Evolutionary conservation across 1,140 invertebrate species (phyloP).

Genomic region (Lepidurus couesii): DNA sequence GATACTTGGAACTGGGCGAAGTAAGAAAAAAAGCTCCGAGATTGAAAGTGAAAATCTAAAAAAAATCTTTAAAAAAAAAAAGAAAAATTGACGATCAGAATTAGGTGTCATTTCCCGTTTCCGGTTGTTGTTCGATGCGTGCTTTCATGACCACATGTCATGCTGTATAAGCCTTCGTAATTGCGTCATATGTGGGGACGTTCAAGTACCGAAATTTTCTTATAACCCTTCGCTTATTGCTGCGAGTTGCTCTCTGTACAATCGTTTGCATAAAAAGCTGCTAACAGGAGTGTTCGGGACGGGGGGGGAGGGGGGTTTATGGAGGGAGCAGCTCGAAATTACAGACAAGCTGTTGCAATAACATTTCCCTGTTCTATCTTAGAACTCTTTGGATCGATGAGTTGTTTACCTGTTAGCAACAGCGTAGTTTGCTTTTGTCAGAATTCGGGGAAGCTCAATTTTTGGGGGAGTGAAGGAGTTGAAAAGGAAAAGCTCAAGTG

Average conservation of each 20-base stretch:
- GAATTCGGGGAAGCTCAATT: background rate
- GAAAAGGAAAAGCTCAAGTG: background rate
- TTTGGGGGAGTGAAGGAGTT: background rate
- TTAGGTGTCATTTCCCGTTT: conserved; percentile 10
- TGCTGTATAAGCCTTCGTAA: background rate
- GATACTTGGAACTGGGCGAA: background rate
- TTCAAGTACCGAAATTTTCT: background rate
- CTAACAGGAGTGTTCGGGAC: background rate
- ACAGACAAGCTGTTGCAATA: background rate
- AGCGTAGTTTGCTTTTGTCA: background rate
- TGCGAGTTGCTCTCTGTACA: background rate
- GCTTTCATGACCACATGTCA: conserved; percentile 13
- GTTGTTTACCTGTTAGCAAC: conserved; percentile 2
- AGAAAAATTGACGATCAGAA: background rate
- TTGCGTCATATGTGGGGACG: background rate
- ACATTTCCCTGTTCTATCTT: background rate
- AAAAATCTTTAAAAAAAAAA: no score
- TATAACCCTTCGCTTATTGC: background rate
- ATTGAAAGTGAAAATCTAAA: background rate
- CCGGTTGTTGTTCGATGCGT: background rate
- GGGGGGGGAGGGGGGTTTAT: no score
- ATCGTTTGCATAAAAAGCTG: background rate
- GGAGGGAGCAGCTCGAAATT: no score
- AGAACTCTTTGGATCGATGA: background rate
- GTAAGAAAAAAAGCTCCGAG: background rate